These are phyloP conservation scores for Ochotona curzoniae DNA, from an alignment of 2,113 vertebrate species.

Conservation along the genomic window DNA sequence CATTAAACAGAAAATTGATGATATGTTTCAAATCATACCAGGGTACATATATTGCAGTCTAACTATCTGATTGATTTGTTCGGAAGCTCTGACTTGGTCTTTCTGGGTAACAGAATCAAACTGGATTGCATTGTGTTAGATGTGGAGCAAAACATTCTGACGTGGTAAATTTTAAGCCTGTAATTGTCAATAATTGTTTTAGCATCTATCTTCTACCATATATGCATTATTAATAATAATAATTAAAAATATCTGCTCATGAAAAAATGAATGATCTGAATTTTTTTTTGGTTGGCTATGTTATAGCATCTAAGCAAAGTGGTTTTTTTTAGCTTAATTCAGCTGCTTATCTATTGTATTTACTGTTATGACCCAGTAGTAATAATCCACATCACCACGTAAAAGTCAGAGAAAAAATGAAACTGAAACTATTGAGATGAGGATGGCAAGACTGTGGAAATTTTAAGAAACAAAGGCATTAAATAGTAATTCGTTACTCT, in stretches of 20 bases:
- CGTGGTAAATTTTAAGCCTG: not conserved
- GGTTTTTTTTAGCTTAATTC: not conserved
- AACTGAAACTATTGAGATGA: not conserved
- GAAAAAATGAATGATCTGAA: not conserved
- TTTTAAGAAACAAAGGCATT: conserved; percentile 9
- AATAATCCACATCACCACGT: not conserved
- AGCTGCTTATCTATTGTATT: not conserved
- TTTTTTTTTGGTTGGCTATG: not conserved
- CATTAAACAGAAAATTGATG: not conserved
- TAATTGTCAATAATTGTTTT: not conserved
- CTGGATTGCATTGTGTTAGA: not conserved
- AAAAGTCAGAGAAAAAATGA: not conserved
- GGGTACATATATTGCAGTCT: not conserved
- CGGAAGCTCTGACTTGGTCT: not conserved
- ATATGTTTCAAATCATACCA: not conserved
- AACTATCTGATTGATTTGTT: not conserved
- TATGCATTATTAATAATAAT: not conserved
- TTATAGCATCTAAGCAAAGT: not conserved
- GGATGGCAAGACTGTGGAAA: not conserved
- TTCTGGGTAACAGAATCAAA: not conserved
- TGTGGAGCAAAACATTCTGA: not conserved
- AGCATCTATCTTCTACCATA: not conserved
- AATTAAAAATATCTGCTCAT: not conserved
- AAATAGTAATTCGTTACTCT: not conserved
- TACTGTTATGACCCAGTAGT: not conserved